These are phyloP conservation scores for Micrasema minimum DNA, from an alignment of 1,140 invertebrate species.

Conservation along the genomic window DNA sequence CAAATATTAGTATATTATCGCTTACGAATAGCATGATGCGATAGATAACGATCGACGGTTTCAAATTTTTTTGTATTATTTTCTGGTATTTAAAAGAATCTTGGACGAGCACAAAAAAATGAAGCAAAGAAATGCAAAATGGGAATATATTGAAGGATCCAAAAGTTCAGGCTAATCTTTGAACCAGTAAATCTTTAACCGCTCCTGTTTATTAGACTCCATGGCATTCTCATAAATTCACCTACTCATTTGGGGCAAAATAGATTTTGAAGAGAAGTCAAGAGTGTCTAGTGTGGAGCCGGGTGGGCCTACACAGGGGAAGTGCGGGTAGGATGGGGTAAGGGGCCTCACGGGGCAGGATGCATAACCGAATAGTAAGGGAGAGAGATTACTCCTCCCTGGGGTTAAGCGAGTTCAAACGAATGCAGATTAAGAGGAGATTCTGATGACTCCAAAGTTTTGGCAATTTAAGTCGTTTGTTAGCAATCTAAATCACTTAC, in stretches of 20 bases:
- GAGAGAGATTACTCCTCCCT: conserved; percentile 23
- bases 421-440: conserved; percentile 50
- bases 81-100: no score
- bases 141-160: no score
- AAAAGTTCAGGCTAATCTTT: no score
- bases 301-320: conserved; percentile 15
- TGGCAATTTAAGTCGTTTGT: conserved; percentile 28
- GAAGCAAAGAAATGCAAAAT: no score
- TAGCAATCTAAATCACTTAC: conserved; percentile 30
- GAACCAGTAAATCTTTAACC: not conserved
- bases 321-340: not conserved
- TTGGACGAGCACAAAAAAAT: no score
- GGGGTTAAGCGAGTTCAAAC: conserved; percentile 53
- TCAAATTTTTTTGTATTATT: no score
- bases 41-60: no score
- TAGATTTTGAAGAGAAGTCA: conserved; percentile 54
- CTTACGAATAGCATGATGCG: no score
- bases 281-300: conserved; percentile 50
- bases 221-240: conserved; percentile 54
- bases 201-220: conserved; percentile 30
- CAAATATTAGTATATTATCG: no score
- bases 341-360: conserved; percentile 12
- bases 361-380: conserved; percentile 37
- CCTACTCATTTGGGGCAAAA: conserved; percentile 52
- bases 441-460: conserved; percentile 37